Base-by-base conservation (phyloP, 2,888 invertebrate genomes). In the Coenonympha arcania region DNA sequence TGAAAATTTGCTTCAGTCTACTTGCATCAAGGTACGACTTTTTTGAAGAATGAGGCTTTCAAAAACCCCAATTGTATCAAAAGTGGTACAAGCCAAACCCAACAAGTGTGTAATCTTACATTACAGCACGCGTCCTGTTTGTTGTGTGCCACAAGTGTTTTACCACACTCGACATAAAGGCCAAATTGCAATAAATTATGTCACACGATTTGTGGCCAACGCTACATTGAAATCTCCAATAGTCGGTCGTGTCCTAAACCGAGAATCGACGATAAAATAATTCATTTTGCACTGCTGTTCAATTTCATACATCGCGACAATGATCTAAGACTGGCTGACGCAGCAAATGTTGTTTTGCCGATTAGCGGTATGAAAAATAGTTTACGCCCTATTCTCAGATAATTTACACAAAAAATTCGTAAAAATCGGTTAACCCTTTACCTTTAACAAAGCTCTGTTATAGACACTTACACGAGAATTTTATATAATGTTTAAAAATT, bases 201-300 rank as follows among this genome's bases (percentile, higher is more conserved):
- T 15, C 8, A 40, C 39, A 26, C 18, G 28, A 33, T 48, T 48
- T 42, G 47, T 30, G 37, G 42, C 19, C 18, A 50, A 34, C 34
- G 31, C 31, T 36, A 48, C 51, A 48, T 43, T 48, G 40, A 52
- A 47, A 40, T 40, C 52, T 26, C 43, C 43, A 31, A 43, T 52
- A 40, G 15, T 48, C 33, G 51, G 26, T 30, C 37, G 34, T 39
- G 41, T 41, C 48, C 51, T 46, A 42, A 48, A 45, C 49, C 53
- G 47, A 44, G 40, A 45, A 48, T 52, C 48, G 52, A 41, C 51
- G 48, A 49, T 57, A 50, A 57, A 50, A 50, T 55, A 51, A 53
- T 53, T 51, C 51, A 55, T 51, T 55, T 49, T 45, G 53, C 39
- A 26, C 18, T 37, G 48, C 52, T 46, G 54, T 54, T 55, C 52